These are phyloP conservation scores for Oryzias woworae DNA, from an alignment of 2,113 vertebrate genomes.

Conservation along the genomic window DNA sequence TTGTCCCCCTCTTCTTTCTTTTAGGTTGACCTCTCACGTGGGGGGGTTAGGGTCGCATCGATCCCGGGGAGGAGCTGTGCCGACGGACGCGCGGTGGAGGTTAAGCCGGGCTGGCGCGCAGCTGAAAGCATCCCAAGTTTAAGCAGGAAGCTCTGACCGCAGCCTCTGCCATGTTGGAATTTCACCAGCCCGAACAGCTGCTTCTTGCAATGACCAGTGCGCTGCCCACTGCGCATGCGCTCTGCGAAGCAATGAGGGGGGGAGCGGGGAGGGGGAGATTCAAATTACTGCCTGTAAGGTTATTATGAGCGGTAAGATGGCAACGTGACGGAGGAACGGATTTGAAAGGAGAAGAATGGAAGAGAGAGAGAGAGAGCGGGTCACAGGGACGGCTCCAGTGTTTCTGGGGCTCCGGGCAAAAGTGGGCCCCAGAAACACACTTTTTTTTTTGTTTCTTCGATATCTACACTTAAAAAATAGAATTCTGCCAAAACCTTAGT, in stretches of 20 bases:
- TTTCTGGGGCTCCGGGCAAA: no score
- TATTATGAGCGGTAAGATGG: slow-evolving; percentile 22
- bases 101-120: slow-evolving; percentile 85
- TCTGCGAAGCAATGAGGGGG: slow-evolving; percentile 16
- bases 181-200: slow-evolving; percentile 93
- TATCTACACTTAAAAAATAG: no score
- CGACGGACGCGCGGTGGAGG: slow-evolving; percentile 81
- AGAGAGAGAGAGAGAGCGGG: neutral
- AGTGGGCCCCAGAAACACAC: no score
- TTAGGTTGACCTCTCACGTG: slow-evolving; percentile 75
- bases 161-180: slow-evolving; percentile 99
- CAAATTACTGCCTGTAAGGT: slow-evolving; percentile 56
- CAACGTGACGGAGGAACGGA: slow-evolving; percentile 1
- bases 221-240: slow-evolving; percentile 87
- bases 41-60: slow-evolving; percentile 82
- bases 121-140: slow-evolving; percentile 93
- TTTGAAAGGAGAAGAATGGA: neutral
- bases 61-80: slow-evolving; percentile 77
- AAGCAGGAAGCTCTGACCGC: slow-evolving; percentile 91
- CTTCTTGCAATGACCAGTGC: slow-evolving; percentile 87
- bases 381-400: no score
- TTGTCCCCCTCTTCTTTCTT: slow-evolving; percentile 17
- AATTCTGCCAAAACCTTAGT: no score
- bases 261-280: neutral
- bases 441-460: no score